Evolutionary conservation across 2,888 invertebrate species (phyloP).

Genomic region (Campoletis raptor): DNA sequence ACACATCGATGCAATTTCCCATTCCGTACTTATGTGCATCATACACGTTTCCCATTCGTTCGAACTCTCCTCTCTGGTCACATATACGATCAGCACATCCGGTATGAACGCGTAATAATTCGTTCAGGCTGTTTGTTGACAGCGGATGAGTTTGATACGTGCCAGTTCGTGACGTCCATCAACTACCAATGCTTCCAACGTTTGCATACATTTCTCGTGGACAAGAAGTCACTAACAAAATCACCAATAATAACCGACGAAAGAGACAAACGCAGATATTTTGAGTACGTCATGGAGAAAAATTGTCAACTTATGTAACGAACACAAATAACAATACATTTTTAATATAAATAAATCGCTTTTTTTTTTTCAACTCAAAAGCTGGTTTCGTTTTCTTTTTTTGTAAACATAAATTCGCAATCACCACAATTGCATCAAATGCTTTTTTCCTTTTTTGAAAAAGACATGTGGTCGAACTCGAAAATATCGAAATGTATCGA

Average conservation of each 20-base stretch:
- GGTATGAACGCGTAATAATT: constrained; percentile 80
- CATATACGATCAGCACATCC: constrained; percentile 36
- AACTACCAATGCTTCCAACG: constrained; percentile 81
- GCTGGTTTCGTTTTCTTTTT: too few relatives aligned
- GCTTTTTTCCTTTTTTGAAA: too few relatives aligned
- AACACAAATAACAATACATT: not conserved
- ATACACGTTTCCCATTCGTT: constrained; percentile 1
- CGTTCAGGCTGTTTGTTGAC: constrained; percentile 81
- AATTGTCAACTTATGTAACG: not conserved
- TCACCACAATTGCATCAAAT: too few relatives aligned
- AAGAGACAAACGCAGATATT: constrained; percentile 7
- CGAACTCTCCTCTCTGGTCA: constrained; percentile 37
- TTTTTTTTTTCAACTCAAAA: too few relatives aligned
- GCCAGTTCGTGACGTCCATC: constrained; percentile 82
- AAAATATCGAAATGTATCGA: too few relatives aligned
- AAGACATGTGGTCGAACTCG: too few relatives aligned
- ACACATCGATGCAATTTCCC: constrained; percentile 65
- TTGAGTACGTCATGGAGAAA: not conserved
- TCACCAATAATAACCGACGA: constrained; percentile 13
- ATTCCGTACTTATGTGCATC: constrained; percentile 34
- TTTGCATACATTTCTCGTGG: constrained; percentile 72
- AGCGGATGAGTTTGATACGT: constrained; percentile 81
- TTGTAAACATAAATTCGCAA: too few relatives aligned
- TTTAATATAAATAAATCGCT: not conserved
- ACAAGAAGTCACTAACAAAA: constrained; percentile 26